Base-by-base conservation (phyloP, 2,888 invertebrate species). In the Choristoneura rosaceana region DNA sequence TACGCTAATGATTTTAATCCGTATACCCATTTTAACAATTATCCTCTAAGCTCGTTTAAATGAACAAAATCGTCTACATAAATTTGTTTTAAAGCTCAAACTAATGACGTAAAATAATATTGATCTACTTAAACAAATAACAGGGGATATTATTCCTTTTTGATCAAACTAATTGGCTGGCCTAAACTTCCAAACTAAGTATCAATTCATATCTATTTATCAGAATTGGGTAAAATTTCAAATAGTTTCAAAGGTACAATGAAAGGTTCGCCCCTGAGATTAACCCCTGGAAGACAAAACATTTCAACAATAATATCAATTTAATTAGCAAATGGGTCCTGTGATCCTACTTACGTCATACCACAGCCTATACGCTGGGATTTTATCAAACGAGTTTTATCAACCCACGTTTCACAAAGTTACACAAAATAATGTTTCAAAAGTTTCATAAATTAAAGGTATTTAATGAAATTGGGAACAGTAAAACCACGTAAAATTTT, bases 161-260 rank as follows among this genome's bases (percentile, higher is more conserved):
- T 17, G 15, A 4, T 10, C 45, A 7, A 62, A 62, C 41, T 66
- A 66, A 55, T 41, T 66, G 25, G 17, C 12, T 15, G 34, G 14
- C 4, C 47, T 33, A 15, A 38, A 25, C 17, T 17, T 55, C 12
- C 55, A 7, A 55, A 14, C 8, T 43, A 34, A 34, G 33, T 50
- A 63, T 47, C 47, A 66, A 55, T 70, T 41, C 64, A 41, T 70
- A 50, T 64, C 9, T 15, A 59, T 70, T 64, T 59, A 70, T 64
- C 14, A 62, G 45, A 70, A 65, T 67, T 45, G n/a, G 25, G 34
- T 61, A 10, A 66, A 66, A 50, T 69, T 25, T 45, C 17, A 17
- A 63, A 59, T 25, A 58, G 45, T 58, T 41, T 7, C 15, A 67
- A 66, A 65, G 60, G 52, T 61, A 33, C 33, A 12, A 12, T 34